Evolutionary conservation across 2,113 vertebrate species (phyloP), one percentile per base, ranked within the genome.

Genomic region (Hydrochoerus hydrochaeris): DNA sequence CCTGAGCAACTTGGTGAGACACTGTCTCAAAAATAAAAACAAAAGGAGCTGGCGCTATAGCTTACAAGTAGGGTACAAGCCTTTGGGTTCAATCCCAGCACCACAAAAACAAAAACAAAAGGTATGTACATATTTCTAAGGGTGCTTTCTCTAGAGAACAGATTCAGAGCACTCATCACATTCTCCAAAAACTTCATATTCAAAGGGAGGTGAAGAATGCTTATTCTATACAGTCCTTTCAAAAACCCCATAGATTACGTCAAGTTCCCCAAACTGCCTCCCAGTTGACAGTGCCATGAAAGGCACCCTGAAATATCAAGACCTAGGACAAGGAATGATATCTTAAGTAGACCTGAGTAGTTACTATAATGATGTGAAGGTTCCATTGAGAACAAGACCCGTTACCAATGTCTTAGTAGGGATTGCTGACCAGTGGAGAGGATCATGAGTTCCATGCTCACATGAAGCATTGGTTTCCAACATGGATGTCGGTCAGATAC

Each of bases 81-180:
- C 49, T 17, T 54, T 80, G 30, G 49, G 49, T 80, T 80, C 32
- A 54, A 80, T 44, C 17, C 49, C 32, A 54, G 49, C 49, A 80
- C 49, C 49, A 80, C 77, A 75, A 26, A 75, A 75, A 41, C 69
- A 78, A 49, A 30, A 30, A 73, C 69, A 78, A 49, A 32, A 8
- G 6, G 16, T 57, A 13, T 52, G 26, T 87, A 12, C 38, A 44
- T 16, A 44, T 69, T 54, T 19, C 5, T 65, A 17, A 86, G 35
- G 17, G 52, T 90, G n/a, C 62, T 69, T 88, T 88, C 46, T 80
- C 49, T 73, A 93, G 38, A 94, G 5, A 94, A 52, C 90, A 63
- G 26, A 87, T 30, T 3, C 17, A 95, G 84, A 81, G 84, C 35
- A 38, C 87, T 54, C 58, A 92, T 84, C 52, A 78, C 82, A 88